Conservation (phyloP, 2,888 invertebrate genomes). For the Leuctra nigra region DNA sequence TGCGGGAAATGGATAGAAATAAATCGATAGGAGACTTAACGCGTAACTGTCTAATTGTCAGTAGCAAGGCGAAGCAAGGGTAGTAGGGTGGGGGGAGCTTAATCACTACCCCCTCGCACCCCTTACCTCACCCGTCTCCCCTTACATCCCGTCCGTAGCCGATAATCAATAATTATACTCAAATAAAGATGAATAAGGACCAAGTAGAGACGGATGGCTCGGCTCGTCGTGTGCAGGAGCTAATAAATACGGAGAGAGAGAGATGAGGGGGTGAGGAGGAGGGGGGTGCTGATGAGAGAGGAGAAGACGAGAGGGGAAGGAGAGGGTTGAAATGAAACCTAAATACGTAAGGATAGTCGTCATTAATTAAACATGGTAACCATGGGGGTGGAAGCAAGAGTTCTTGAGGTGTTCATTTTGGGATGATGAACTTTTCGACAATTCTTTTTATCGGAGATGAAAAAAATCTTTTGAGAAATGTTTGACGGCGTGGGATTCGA, state of each 20-base stretch:
- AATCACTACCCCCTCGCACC: conserved; percentile 44
- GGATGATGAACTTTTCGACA: too few species aligned
- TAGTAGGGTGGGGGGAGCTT: conserved; percentile 44
- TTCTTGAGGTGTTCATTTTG: too few species aligned
- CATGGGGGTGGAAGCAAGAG: neutral
- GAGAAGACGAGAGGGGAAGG: conserved; percentile 30
- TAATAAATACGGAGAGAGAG: conserved; percentile 7
- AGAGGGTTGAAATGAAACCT: conserved; percentile 38
- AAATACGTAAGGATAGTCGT: conserved; percentile 29
- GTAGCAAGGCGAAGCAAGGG: conserved; percentile 33
- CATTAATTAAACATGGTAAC: conserved; percentile 16
- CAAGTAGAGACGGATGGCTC: conserved; percentile 9
- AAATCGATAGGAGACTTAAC: conserved; percentile 29
- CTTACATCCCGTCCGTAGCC: conserved; percentile 28
- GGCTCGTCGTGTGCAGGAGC: neutral
- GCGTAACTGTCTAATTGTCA: conserved; percentile 46
- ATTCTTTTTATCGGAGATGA: too few species aligned
- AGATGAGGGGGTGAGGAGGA: conserved; percentile 18
- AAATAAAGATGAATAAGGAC: conserved; percentile 30
- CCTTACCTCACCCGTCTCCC: conserved; percentile 35
- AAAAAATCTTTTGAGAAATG: too few species aligned
- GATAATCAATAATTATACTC: conserved; percentile 31
- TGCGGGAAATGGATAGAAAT: conserved; percentile 23
- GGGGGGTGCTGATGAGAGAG: conserved; percentile 25
- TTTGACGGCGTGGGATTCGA: too few species aligned